These are phyloP conservation scores for Crambe crambe DNA, from an alignment of 37 sponge, comb jelly and placozoan genomes.

Conservation along the genomic window DNA sequence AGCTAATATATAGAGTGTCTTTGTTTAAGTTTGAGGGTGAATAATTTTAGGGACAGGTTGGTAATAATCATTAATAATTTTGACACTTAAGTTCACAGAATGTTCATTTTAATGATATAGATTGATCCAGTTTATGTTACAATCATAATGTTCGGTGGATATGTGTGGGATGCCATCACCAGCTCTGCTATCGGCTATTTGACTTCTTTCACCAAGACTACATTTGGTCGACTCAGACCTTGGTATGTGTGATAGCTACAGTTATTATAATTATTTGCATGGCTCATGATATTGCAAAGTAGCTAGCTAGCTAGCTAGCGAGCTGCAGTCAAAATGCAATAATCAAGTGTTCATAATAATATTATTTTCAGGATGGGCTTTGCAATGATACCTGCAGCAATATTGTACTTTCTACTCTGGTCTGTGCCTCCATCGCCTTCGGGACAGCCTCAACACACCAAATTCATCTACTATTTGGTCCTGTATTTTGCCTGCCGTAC, in stretches of 20 bases:
- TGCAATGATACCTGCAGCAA: slow-evolving; percentile 53
- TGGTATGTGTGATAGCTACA: too few species aligned
- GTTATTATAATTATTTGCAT: too few species aligned
- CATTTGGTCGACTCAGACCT: slow-evolving; percentile 77
- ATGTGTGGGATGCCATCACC: slow-evolving; percentile 90
- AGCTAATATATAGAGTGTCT: too few species aligned
- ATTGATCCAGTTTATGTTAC: slow-evolving; percentile 79
- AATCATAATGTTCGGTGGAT: slow-evolving; percentile 78
- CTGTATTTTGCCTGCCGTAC: slow-evolving; percentile 66
- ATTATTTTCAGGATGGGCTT: slow-evolving; percentile 55
- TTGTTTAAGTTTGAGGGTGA: too few species aligned
- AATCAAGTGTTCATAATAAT: too few species aligned
- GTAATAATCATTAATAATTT: too few species aligned
- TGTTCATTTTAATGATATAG: too few species aligned
- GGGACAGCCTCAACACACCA: background rate
- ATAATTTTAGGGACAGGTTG: too few species aligned
- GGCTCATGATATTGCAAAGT: too few species aligned
- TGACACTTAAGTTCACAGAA: too few species aligned
- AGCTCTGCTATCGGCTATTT: slow-evolving; percentile 82
- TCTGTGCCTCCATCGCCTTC: slow-evolving; percentile 52
- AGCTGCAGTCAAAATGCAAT: too few species aligned
- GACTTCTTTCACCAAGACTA: slow-evolving; percentile 56
- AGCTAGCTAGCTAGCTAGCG: too few species aligned
- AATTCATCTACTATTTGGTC: slow-evolving; percentile 62
- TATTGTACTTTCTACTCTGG: slow-evolving; percentile 70